Conservation (phyloP, 1,140 invertebrate genomes). For the Lepidotrigona ventralis region DNA sequence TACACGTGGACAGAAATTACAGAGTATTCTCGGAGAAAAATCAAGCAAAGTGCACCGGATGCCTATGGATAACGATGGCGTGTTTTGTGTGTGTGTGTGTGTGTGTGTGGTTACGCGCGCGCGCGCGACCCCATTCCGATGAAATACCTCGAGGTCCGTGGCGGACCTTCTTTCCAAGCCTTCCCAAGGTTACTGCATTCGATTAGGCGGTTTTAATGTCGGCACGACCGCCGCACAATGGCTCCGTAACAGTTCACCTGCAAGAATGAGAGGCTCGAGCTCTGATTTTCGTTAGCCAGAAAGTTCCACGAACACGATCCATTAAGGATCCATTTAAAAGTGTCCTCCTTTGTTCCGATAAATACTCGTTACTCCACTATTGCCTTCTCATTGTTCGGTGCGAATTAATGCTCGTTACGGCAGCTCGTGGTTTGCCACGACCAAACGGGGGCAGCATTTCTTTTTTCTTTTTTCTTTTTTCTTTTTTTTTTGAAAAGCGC, state of each 20-base stretch:
- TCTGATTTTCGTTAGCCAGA: background rate
- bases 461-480: too few relatives aligned
- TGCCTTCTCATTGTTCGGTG: slow-evolving; percentile 24
- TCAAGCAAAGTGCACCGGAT: background rate
- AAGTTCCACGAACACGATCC: slow-evolving; percentile 14
- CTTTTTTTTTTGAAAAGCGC: background rate
- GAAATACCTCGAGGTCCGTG: slow-evolving; percentile 24
- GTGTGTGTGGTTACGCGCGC: background rate
- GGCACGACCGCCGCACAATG: background rate
- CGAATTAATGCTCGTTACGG: slow-evolving; percentile 32
- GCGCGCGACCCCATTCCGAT: slow-evolving; percentile 11
- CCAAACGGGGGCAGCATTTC: background rate
- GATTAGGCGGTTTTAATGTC: slow-evolving; percentile 21
- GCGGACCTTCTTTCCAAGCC: slow-evolving; percentile 21
- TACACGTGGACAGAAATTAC: background rate
- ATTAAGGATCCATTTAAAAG: slow-evolving; percentile 34
- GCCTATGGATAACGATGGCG: background rate
- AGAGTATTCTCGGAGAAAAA: too few relatives aligned
- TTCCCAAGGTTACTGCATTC: slow-evolving; percentile 39
- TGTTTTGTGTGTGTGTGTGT: background rate
- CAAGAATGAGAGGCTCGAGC: background rate
- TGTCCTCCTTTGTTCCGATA: slow-evolving; percentile 20
- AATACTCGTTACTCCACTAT: slow-evolving; percentile 30
- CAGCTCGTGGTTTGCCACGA: background rate
- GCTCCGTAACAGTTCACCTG: background rate